Evolutionary conservation across 2,113 vertebrate species (phyloP), one percentile per base, ranked within the genome.

Genomic region (Condylura cristata): DNA sequence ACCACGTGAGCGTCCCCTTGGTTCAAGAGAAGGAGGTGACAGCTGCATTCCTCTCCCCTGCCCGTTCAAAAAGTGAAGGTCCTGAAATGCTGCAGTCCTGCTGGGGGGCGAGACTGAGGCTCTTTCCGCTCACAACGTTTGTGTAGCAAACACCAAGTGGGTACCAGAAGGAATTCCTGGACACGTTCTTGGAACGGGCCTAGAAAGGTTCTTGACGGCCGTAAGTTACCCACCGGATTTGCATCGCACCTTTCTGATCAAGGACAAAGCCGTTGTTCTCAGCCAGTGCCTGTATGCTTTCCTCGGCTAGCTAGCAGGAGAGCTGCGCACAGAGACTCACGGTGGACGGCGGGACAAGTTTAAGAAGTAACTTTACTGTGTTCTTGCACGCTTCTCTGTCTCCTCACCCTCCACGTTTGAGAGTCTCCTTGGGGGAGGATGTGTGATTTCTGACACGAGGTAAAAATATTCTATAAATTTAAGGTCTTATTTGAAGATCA

Each of bases 401-500:
- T 90, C 76, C 46, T 63, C 56, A 10, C 18, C 48, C 32, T 92
- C 61, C 56, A 71, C 32, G 26, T 37, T 17, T 26, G 34, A 56
- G 44, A 24, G 3, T 60, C 37, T n/a, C 60, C 32, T 71, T 63
- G 71, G 22, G 89, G 76, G 39, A 89, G 63, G 80, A 32, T 24
- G 39, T 81, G 44, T 74, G 70, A 74, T 80, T 94, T 51, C 89
- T 78, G 48, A 76, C 71, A 24, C 58, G 61, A 58, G 65, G 37
- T 83, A 87, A 89, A n/a, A 86, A 76, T 80, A 66, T 14, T 68
- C 28, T 86, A 3, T 74, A 92, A 74, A 53, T 81, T 58, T 92
- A 66, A 75, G 44, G 17, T 39, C 68, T 26, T 58, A 48, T 32
- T 8, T 39, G 80, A 60, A 78, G n/a, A 32, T 70, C n/a, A 60